Conservation (phyloP, 2,113 vertebrate genomes). For the Nicator chloris region DNA sequence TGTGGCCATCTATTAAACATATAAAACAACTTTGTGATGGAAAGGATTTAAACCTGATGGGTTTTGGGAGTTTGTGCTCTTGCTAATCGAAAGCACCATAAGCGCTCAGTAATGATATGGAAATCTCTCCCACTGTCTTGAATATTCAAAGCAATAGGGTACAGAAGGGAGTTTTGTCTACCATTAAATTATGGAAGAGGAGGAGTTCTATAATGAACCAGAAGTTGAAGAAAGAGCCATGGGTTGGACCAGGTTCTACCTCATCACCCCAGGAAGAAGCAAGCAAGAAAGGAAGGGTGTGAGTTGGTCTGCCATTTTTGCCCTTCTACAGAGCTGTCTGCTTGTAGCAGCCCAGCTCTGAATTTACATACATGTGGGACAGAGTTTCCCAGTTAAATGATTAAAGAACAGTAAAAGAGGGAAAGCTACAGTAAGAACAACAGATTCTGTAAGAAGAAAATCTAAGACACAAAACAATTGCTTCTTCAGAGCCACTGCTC, state of each 20-base stretch:
- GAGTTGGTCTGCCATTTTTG: neutral
- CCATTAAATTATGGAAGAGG: neutral
- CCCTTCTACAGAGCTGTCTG: neutral
- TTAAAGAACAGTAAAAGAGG: neutral
- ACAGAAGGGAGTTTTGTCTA: neutral
- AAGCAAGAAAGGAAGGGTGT: neutral
- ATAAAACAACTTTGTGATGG: neutral
- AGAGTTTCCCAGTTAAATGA: neutral
- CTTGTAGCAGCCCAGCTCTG: neutral
- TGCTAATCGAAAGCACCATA: neutral
- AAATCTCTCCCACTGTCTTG: neutral
- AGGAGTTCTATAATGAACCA: neutral
- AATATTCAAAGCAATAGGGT: neutral
- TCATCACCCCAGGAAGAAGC: neutral
- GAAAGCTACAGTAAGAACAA: neutral
- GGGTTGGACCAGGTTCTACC: neutral
- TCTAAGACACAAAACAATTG: neutral
- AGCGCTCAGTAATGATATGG: accelerated
- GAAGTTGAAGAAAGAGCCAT: neutral
- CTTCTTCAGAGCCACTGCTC: neutral
- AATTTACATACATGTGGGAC: accelerated
- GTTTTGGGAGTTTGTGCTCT: neutral
- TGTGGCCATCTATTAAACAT: neutral
- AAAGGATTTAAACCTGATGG: neutral
- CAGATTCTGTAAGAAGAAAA: neutral